phyloP scores from a whole-genome alignment of 2,113 vertebrate species.

The Menura novaehollandiae region DNA sequence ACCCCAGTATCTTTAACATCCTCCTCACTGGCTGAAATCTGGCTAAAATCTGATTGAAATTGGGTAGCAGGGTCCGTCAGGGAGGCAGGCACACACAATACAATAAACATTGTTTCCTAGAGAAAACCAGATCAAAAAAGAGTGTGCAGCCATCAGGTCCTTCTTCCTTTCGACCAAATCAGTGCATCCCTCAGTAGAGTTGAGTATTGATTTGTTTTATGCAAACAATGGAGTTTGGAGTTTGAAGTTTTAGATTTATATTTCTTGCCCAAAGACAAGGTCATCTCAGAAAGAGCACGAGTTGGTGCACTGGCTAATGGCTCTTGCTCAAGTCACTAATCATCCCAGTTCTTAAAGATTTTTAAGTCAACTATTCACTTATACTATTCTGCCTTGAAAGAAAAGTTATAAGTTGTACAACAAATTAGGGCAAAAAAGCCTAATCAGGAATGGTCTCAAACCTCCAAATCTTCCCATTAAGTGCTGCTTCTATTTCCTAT shows the following conservation, averaged over 20 bases:
- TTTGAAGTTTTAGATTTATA: neutral
- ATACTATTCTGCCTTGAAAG: conserved; percentile 27
- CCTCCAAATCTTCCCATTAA: neutral
- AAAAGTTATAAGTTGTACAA: conserved; percentile 19
- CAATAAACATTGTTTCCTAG: neutral
- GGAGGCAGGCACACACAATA: neutral
- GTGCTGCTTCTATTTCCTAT: neutral
- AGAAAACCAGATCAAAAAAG: neutral
- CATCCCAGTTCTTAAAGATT: conserved; percentile 20
- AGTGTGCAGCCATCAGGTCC: neutral
- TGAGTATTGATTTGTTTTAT: conserved; percentile 11
- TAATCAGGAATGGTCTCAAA: conserved; percentile 46
- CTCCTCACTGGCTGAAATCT: neutral
- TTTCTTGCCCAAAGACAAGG: neutral
- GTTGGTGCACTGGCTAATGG: neutral
- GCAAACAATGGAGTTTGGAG: neutral
- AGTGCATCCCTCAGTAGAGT: neutral
- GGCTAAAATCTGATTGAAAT: neutral
- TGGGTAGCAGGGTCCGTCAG: neutral
- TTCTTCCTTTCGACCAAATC: neutral
- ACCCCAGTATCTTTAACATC: neutral
- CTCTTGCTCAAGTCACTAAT: neutral
- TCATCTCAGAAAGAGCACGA: neutral
- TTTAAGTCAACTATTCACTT: conserved; percentile 35
- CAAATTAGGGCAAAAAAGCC: conserved; percentile 13